Conservation (phyloP, 2,888 invertebrate genomes). For the Ganaspis brasiliensis region DNA sequence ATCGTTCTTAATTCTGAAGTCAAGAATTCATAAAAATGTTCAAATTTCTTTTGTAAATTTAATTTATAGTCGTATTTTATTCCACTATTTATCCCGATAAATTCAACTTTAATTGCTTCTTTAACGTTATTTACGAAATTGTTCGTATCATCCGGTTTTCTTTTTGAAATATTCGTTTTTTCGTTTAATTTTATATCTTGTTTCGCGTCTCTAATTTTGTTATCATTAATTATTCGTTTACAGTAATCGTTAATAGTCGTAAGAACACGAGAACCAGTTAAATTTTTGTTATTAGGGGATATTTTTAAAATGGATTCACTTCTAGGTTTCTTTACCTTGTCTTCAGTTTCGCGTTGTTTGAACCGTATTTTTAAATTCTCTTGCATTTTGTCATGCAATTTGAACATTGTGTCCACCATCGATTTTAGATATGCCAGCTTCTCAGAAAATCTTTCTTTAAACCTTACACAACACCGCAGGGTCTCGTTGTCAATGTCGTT, state of each 20-base stretch:
- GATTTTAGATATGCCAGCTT: neutral
- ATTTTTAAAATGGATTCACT: neutral
- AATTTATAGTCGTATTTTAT: too few species aligned
- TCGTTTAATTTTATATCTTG: neutral
- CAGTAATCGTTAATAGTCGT: constrained; percentile 9
- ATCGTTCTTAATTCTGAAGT: too few species aligned
- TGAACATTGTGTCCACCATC: neutral
- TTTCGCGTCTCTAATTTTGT: too few species aligned
- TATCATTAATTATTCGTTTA: constrained; percentile 13
- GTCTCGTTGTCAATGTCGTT: neutral
- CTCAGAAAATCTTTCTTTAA: neutral
- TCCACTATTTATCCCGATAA: too few species aligned
- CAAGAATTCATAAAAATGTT: constrained; percentile 56
- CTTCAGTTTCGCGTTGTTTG: too few species aligned
- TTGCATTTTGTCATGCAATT: constrained; percentile 30
- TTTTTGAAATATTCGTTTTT: too few species aligned
- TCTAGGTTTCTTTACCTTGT: constrained; percentile 29
- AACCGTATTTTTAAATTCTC: too few species aligned
- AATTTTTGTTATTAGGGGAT: neutral
- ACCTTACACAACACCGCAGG: neutral
- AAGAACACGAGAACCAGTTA: too few species aligned
- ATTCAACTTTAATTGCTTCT: too few species aligned
- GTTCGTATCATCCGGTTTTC: neutral
- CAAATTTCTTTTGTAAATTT: constrained; percentile 52
- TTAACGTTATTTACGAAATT: too few species aligned